These are phyloP conservation scores for Arizona elegans DNA, from an alignment of 2,113 vertebrate species.

Conservation along the genomic window DNA sequence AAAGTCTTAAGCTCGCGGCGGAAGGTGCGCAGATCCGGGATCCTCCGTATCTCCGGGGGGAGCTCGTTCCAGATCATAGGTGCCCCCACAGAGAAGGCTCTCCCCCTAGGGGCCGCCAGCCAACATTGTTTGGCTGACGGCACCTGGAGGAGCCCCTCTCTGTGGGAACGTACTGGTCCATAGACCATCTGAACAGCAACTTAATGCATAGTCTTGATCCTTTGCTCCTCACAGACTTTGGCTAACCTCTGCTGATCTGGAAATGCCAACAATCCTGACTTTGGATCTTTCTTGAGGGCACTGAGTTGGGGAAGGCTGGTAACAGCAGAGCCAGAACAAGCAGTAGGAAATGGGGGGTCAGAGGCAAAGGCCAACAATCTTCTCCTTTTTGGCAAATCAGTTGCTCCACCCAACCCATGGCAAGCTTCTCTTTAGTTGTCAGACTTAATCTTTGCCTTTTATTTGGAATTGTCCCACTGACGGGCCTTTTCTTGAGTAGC, in stretches of 20 bases:
- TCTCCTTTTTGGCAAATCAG: not conserved
- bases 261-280: not conserved
- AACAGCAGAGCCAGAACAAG: not conserved
- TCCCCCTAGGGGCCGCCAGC: no score
- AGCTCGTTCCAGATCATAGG: no score
- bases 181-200: not conserved
- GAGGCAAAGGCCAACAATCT: not conserved
- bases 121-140: no score
- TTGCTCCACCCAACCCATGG: not conserved
- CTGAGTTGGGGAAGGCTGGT: not conserved
- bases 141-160: no score
- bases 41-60: no score
- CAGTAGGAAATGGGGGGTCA: not conserved
- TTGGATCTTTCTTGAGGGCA: not conserved
- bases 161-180: no score
- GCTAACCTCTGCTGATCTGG: not conserved
- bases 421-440: not conserved
- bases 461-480: not conserved
- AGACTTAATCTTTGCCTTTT: not conserved
- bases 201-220: not conserved
- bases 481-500: not conserved
- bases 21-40: no score
- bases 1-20: no score
- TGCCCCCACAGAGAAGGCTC: no score
- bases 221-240: not conserved